Conservation (phyloP, 2,797 vertebrate genomes). For the Urophycis tenuis region DNA sequence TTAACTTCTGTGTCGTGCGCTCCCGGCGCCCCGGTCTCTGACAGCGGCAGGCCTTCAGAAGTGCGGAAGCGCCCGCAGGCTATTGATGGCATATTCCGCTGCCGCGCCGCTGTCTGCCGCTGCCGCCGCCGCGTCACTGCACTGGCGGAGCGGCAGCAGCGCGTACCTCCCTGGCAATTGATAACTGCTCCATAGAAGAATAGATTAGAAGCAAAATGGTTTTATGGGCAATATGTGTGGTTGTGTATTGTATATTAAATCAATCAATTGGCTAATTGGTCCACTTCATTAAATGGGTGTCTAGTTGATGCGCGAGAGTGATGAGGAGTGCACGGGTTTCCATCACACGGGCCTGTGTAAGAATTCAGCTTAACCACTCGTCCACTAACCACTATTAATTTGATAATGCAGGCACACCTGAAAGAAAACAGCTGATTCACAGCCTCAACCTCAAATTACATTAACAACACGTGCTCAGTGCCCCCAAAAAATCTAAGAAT, state of each 20-base stretch:
- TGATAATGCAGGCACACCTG: slow-evolving; percentile 40
- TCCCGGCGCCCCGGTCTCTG: slow-evolving; percentile 55
- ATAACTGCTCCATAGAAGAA: neutral
- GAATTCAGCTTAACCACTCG: neutral
- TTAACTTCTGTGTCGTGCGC: slow-evolving; percentile 62
- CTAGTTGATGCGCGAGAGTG: neutral
- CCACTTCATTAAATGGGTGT: neutral
- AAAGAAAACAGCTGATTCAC: slow-evolving; percentile 25
- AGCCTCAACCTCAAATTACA: slow-evolving; percentile 41
- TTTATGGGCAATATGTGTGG: neutral
- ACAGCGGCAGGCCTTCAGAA: slow-evolving; percentile 68
- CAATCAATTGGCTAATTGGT: neutral
- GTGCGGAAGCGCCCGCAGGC: slow-evolving; percentile 59
- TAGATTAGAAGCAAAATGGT: neutral
- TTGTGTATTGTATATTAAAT: neutral
- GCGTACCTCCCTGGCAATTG: neutral
- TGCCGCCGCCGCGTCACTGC: slow-evolving; percentile 13
- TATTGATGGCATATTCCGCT: slow-evolving; percentile 60
- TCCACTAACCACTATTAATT: too few relatives aligned
- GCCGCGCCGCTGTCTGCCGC: slow-evolving; percentile 65
- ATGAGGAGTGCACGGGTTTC: neutral
- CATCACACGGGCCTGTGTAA: too few relatives aligned
- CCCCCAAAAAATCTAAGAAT: neutral
- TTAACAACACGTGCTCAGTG: neutral
- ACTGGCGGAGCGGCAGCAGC: neutral